Conservation (phyloP, 2,797 vertebrate genomes). For the Anableps anableps region DNA sequence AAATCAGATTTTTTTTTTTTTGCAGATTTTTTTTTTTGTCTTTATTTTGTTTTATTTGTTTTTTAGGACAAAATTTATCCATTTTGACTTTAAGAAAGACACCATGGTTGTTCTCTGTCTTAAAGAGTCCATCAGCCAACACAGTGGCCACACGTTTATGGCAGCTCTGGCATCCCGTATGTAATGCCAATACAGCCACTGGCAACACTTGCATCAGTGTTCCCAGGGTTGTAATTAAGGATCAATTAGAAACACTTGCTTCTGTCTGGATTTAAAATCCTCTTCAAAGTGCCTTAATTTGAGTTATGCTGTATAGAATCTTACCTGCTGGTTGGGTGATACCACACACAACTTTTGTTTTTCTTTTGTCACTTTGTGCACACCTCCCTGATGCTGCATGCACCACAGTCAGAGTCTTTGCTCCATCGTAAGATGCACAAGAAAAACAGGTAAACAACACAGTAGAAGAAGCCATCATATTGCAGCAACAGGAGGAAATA, state of each 20-base stretch:
- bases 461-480: neutral
- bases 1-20: no score
- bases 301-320: no score
- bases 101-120: no score
- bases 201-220: neutral
- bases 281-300: neutral
- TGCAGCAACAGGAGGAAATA: neutral
- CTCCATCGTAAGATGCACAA: neutral
- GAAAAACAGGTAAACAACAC: neutral
- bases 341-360: no score
- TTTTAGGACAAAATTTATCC: no score
- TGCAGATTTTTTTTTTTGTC: no score
- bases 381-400: no score
- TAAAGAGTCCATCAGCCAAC: no score
- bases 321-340: no score
- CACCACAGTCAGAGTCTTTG: neutral
- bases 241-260: neutral
- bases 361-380: no score
- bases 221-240: neutral
- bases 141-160: neutral
- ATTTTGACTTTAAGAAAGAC: no score
- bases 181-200: neutral
- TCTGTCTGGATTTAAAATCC: neutral
- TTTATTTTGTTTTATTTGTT: no score
- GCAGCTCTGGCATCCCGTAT: neutral